These are phyloP conservation scores for Eulithis testata DNA, from an alignment of 2,888 invertebrate genomes.

Conservation along the genomic window DNA sequence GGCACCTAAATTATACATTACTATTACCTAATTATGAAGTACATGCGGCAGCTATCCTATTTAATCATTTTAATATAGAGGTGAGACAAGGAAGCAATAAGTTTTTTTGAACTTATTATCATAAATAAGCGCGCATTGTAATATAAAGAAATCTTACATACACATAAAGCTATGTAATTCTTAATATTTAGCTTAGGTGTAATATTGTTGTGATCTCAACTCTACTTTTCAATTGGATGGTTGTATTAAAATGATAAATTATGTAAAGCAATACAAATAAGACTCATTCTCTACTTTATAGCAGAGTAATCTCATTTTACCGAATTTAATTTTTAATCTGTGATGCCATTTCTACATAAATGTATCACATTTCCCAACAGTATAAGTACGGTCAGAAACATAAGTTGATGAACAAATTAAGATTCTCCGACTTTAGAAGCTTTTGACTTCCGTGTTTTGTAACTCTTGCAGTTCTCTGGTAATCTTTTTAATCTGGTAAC, in stretches of 20 bases:
- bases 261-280: constrained; percentile 64
- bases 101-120: not conserved
- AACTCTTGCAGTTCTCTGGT: too few species aligned
- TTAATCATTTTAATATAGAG: not conserved
- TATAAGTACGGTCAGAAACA: too few species aligned
- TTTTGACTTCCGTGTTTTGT: too few species aligned
- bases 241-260: constrained; percentile 60
- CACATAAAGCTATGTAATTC: not conserved
- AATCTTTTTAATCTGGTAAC: too few species aligned
- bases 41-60: not conserved
- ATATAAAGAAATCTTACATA: constrained; percentile 5
- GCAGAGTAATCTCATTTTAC: too few species aligned
- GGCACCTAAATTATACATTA: not conserved
- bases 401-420: too few species aligned
- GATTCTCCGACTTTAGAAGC: too few species aligned
- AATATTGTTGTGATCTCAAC: constrained; percentile 63
- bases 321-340: too few species aligned
- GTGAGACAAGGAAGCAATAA: not conserved
- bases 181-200: constrained; percentile 7
- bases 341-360: too few species aligned
- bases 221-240: constrained; percentile 51
- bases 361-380: too few species aligned
- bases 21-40: not conserved
- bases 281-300: constrained; percentile 39
- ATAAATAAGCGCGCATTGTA: constrained; percentile 11